phyloP scores from a whole-genome alignment of 2,113 vertebrate genomes.

The Furnarius figulus region DNA sequence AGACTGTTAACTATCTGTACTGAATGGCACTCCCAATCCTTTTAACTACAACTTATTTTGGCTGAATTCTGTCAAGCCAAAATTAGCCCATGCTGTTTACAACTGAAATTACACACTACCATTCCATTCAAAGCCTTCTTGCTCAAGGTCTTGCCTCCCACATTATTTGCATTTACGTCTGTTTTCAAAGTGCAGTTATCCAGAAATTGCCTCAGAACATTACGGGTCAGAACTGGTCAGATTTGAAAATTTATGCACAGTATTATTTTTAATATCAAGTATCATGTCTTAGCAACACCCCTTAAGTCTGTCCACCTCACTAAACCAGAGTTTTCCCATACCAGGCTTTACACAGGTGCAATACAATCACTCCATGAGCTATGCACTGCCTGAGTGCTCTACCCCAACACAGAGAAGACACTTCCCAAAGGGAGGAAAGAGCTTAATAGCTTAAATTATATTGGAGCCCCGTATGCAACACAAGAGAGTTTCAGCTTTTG shows the following conservation, averaged over 20 bases:
- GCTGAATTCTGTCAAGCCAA: conserved; percentile 43
- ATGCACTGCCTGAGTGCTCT: background rate
- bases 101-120: conserved; percentile 44
- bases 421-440: background rate
- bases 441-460: fast-evolving
- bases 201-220: conserved; percentile 9
- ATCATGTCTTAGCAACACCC: background rate
- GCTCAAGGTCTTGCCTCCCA: background rate
- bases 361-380: background rate
- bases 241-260: background rate
- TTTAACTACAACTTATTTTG: conserved; percentile 61
- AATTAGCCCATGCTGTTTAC: conserved; percentile 58
- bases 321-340: background rate
- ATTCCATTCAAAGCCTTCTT: conserved; percentile 31
- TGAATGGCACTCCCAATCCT: conserved; percentile 46
- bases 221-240: background rate
- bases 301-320: background rate
- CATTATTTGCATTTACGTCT: background rate
- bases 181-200: conserved; percentile 7
- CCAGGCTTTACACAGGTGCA: background rate
- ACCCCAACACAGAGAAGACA: background rate
- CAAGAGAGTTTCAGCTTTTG: background rate
- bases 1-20: conserved; percentile 63
- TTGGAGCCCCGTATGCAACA: background rate
- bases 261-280: background rate